A percentile compares a stretch with the other conserved stretches of the same genome.
phyloP scores from a whole-genome alignment of 2,797 vertebrate species.

The Silurus aristotelis region DNA sequence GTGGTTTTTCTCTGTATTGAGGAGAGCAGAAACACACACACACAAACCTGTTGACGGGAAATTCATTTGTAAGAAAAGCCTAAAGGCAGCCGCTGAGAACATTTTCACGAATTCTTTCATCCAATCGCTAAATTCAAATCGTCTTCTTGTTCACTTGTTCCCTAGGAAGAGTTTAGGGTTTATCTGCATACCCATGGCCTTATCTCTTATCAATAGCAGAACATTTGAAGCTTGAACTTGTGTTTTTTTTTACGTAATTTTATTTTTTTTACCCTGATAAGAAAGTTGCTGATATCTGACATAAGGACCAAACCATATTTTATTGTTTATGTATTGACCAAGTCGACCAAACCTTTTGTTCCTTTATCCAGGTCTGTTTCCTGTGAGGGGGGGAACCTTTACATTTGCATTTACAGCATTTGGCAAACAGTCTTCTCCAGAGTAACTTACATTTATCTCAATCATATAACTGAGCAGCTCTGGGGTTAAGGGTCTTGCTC shows the following conservation, averaged over 20 bases:
- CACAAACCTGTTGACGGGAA: background rate
- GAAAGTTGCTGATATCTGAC: background rate
- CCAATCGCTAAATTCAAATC: background rate
- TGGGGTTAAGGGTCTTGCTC: too few relatives aligned
- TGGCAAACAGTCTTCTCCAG: too few relatives aligned
- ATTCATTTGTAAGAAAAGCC: conserved; percentile 17
- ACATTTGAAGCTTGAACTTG: background rate
- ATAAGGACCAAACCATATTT: background rate
- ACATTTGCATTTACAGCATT: too few relatives aligned
- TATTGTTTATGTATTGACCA: background rate
- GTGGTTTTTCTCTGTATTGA: background rate
- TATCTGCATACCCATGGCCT: background rate
- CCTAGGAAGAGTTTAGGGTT: background rate
- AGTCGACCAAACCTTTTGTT: background rate
- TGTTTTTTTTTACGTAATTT: too few relatives aligned
- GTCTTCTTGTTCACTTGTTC: background rate
- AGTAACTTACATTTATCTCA: too few relatives aligned
- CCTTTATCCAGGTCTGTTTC: background rate
- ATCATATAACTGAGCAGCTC: too few relatives aligned
- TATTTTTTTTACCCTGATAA: too few relatives aligned
- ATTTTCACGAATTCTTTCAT: conserved; percentile 14
- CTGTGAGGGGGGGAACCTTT: background rate
- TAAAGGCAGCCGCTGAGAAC: background rate
- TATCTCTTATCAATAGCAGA: background rate
- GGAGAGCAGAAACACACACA: too few relatives aligned